Conservation (phyloP, 2,797 vertebrate genomes). For the Macrochelys suwanniensis region DNA sequence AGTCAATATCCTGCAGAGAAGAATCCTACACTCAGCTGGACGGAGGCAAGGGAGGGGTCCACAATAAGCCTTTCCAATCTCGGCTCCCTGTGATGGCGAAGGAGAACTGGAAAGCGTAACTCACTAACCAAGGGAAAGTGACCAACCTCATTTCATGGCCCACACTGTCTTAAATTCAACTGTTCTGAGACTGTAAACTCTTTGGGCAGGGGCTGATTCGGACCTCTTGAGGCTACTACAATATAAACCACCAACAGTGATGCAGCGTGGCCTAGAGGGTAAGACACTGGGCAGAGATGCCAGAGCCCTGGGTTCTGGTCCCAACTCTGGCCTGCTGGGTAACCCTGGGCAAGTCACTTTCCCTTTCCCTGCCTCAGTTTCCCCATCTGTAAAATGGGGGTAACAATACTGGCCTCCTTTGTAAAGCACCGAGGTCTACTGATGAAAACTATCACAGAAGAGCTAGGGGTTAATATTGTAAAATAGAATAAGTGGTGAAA, state of each 20-base stretch:
- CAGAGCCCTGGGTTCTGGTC: background rate
- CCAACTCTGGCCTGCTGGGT: background rate
- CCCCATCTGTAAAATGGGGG: background rate
- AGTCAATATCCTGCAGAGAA: too few relatives aligned
- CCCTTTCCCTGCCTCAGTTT: background rate
- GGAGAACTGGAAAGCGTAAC: background rate
- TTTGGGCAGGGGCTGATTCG: background rate
- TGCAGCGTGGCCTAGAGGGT: too few relatives aligned
- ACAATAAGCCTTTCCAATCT: background rate
- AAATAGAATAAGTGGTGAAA: too few relatives aligned
- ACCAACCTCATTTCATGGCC: background rate
- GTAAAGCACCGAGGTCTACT: too few relatives aligned
- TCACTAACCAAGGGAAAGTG: background rate
- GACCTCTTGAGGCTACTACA: too few relatives aligned
- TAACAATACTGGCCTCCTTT: background rate
- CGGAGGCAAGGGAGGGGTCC: too few relatives aligned
- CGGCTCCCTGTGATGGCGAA: background rate
- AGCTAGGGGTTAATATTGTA: too few relatives aligned
- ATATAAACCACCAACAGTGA: too few relatives aligned
- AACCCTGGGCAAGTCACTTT: background rate
- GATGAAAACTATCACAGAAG: too few relatives aligned
- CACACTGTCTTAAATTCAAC: background rate
- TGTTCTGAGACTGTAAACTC: background rate
- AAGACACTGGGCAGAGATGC: background rate
- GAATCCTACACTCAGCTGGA: too few relatives aligned